A percentile compares a stretch with the other conserved stretches of the same genome.
phyloP scores from a whole-genome alignment of 1,140 invertebrate species.

The Scylla paramamosain region DNA sequence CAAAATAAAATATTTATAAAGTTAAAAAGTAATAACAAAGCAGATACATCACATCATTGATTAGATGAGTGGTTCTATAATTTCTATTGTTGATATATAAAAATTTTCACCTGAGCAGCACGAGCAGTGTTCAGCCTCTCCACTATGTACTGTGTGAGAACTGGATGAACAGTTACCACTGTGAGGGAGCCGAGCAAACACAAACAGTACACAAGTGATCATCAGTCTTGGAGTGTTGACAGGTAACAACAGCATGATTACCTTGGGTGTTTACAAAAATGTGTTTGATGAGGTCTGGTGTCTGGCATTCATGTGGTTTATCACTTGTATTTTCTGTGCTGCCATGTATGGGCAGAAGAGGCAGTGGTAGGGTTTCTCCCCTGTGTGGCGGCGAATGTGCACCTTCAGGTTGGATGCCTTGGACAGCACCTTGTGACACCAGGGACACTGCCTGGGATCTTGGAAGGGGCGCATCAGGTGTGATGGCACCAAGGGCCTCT shows the following conservation, averaged over 20 bases:
- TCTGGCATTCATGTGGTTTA: conserved; percentile 71
- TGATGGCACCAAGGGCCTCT: background rate
- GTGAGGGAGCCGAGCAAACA: background rate
- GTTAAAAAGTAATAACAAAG: too few species aligned
- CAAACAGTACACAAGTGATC: background rate
- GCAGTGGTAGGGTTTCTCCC: conserved; percentile 69
- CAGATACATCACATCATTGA: too few species aligned
- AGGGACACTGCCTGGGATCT: conserved; percentile 62
- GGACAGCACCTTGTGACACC: conserved; percentile 69
- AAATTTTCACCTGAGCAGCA: background rate
- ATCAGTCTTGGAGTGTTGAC: background rate
- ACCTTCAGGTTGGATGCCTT: conserved; percentile 69
- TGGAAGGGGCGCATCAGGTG: background rate
- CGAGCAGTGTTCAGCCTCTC: background rate
- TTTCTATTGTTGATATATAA: too few species aligned
- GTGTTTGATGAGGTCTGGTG: conserved; percentile 52
- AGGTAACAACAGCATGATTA: background rate
- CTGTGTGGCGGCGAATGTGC: conserved; percentile 67
- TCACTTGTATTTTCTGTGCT: conserved; percentile 69
- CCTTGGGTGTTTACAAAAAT: conserved; percentile 45
- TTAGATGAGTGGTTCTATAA: too few species aligned
- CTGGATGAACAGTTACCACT: background rate
- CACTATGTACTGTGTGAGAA: background rate
- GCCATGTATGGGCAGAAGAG: conserved; percentile 67
- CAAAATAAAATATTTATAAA: too few species aligned